Evolutionary conservation across 2,113 vertebrate genomes (phyloP), one percentile per base, ranked within the genome.

Genomic region (Zapus hudsonius): DNA sequence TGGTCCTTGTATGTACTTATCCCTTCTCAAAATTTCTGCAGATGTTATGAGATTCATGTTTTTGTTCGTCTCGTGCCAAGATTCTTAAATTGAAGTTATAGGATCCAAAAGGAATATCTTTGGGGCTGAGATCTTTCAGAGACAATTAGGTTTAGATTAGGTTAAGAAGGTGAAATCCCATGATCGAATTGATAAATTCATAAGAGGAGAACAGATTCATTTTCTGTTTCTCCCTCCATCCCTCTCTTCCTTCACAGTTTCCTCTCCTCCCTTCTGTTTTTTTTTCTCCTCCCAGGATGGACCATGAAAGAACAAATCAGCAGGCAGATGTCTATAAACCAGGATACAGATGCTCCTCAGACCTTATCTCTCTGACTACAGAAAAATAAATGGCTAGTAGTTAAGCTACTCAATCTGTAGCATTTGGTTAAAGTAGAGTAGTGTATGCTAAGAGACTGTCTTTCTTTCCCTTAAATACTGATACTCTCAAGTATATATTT

Each of bases 31-130:
- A 61, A 4, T 61, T 40, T 66, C 22, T 31, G 12, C 52, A 52
- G 52, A 52, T 3, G 23, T 31, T 91, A 12, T 44, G 44, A 57
- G 20, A 20, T 75, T 66, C n/a, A 27, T 27, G 9, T 23, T 85
- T 44, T 6, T 59, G 33, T n/a, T 13, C 15, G 36, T 17, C 23
- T 81, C 19, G 27, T 44, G 13, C 38, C 23, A 25, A 57, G 10
- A 78, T 40, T 67, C 19, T 33, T 52, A 36, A 2, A 2, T 10
- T 90, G 29, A 57, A 42, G 13, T 42, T 25, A 15, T 84, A 12
- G 9, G 0, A 15, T 2, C 16, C 47, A 76, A 16, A 4, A 2
- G n/a, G 16, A 67, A n/a, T 1, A 2, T 29, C 29, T 59, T 67
- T 61, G 38, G 17, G 40, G 22, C 3, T 23, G 38, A 3, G 12